Evolutionary conservation across 2,888 invertebrate genomes (phyloP).

Genomic region (Eristalinus sepulchralis): DNA sequence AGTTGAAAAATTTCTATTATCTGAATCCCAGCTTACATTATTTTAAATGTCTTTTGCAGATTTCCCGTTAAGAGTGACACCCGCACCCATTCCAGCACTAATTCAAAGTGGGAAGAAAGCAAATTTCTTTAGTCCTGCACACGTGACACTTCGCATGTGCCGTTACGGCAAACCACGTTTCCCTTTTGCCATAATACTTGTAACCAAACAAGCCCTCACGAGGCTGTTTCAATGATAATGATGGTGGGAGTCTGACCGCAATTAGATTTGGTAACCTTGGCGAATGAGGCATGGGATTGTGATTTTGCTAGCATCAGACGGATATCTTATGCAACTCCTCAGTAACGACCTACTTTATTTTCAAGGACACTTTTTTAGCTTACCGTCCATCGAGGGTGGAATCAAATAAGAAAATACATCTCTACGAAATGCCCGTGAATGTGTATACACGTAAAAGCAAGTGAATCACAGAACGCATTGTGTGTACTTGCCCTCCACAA

Average conservation of each 20-base stretch:
- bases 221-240: background rate
- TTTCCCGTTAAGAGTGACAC: background rate
- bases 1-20: background rate
- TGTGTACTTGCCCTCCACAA: conserved; percentile 29
- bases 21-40: background rate
- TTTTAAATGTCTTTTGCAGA: background rate
- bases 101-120: background rate
- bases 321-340: background rate
- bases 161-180: background rate
- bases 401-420: background rate
- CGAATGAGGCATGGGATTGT: background rate
- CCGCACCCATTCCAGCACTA: background rate
- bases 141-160: background rate
- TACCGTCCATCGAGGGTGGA: conserved; percentile 9
- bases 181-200: background rate
- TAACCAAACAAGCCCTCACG: background rate
- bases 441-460: conserved; percentile 1
- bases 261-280: background rate
- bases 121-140: background rate
- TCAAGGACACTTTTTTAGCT: conserved; percentile 20
- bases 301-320: background rate
- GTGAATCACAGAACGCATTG: conserved; percentile 30
- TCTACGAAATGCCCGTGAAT: background rate
- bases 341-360: conserved; percentile 1
- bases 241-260: background rate